A percentile compares a stretch with the other conserved stretches of the same genome.
Conservation (phyloP, 2,797 vertebrate species). For the Cuculus canorus region DNA sequence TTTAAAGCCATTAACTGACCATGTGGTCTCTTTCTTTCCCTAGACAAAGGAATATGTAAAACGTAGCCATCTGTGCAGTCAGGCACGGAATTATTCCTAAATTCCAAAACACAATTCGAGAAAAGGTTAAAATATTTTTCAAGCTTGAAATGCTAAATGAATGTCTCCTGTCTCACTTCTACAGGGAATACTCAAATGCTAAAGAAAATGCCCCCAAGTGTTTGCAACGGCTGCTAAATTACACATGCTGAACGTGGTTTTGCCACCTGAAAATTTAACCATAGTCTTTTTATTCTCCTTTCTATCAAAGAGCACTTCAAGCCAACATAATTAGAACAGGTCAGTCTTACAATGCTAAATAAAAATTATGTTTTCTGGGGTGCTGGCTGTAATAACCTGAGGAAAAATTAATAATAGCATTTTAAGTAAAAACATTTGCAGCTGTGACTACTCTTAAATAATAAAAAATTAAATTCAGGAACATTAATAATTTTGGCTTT, state of each 20-base stretch:
- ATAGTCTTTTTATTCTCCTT: not conserved
- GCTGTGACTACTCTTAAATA: not conserved
- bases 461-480: not conserved
- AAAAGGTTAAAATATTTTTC: constrained; percentile 38
- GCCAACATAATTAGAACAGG: not conserved
- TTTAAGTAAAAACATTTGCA: not conserved
- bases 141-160: constrained; percentile 24
- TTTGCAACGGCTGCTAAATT: constrained; percentile 13
- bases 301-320: not conserved
- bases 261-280: not conserved
- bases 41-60: constrained; percentile 32
- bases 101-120: constrained; percentile 20
- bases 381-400: not conserved
- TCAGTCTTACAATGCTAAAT: not conserved
- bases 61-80: constrained; percentile 16
- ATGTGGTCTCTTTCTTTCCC: not conserved
- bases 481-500: not conserved
- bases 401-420: not conserved
- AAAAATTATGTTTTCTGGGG: not conserved
- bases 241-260: not conserved
- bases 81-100: not conserved
- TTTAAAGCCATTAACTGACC: constrained; percentile 32
- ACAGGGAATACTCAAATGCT: constrained; percentile 15
- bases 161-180: constrained; percentile 1
- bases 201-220: constrained; percentile 3